Percentiles rank a stretch among this genome's conserved stretches.
phyloP scores from a whole-genome alignment of 2,888 invertebrate genomes.

The Lepas anatifera region DNA sequence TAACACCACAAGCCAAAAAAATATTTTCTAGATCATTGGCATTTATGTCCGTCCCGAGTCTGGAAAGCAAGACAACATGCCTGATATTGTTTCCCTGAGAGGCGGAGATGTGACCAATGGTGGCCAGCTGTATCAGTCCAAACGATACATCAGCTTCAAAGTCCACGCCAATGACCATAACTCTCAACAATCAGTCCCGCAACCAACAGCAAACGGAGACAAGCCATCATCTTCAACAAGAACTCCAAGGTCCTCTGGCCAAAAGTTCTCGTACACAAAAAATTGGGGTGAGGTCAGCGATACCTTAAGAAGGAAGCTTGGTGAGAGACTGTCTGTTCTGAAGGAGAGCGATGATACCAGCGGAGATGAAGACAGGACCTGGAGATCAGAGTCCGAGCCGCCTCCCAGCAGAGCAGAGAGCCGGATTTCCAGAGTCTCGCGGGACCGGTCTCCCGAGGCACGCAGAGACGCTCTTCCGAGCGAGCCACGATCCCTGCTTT shows the following conservation, averaged over 20 bases:
- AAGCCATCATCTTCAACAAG: too few relatives aligned
- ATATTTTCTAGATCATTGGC: too few relatives aligned
- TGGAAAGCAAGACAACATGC: neutral
- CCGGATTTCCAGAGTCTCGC: too few relatives aligned
- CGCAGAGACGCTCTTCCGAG: too few relatives aligned
- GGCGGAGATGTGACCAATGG: neutral
- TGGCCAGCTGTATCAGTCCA: neutral
- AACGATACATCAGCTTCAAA: neutral
- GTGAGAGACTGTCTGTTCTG: neutral
- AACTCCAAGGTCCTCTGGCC: too few relatives aligned
- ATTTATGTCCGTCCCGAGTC: neutral
- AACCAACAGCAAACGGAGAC: too few relatives aligned
- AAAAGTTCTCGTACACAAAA: slow-evolving; percentile 1
- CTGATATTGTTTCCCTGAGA: neutral
- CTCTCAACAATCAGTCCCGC: too few relatives aligned
- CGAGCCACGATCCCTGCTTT: too few relatives aligned
- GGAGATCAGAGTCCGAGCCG: neutral
- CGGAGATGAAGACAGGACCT: neutral
- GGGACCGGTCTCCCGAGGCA: neutral
- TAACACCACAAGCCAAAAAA: too few relatives aligned
- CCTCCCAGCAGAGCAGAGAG: neutral
- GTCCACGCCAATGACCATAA: neutral
- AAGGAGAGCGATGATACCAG: slow-evolving; percentile 1
- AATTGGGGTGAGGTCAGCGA: slow-evolving; percentile 10
- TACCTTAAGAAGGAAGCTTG: neutral